Percentiles rank a stretch among this genome's conserved stretches.
phyloP scores from a whole-genome alignment of 2,113 vertebrate species.

The Malurus cyaneus region DNA sequence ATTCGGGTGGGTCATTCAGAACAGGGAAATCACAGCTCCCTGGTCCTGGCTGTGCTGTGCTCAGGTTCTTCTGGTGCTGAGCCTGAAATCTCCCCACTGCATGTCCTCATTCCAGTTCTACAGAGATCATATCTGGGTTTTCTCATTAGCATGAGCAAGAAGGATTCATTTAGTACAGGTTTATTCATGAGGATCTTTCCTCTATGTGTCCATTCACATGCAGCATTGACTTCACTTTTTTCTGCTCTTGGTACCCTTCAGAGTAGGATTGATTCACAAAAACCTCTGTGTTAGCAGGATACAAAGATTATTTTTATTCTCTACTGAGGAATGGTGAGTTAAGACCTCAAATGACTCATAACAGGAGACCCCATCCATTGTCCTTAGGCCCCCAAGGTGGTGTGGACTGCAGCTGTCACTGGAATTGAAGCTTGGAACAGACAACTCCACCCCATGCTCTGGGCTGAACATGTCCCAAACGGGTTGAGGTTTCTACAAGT shows the following conservation, averaged over 20 bases:
- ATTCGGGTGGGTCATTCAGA: not conserved
- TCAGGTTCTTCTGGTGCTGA: not conserved
- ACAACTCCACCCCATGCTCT: not conserved
- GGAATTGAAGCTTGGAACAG: not conserved
- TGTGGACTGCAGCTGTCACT: not conserved
- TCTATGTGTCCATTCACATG: accelerated
- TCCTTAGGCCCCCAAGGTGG: not conserved
- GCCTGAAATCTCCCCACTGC: not conserved
- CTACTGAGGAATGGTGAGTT: not conserved
- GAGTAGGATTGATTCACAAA: not conserved
- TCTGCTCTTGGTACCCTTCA: not conserved
- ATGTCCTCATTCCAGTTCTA: accelerated
- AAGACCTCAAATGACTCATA: not conserved
- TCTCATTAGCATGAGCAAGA: not conserved
- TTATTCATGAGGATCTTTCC: not conserved
- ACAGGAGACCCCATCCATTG: accelerated
- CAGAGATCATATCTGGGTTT: not conserved
- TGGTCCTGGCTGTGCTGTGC: accelerated
- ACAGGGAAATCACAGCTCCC: accelerated
- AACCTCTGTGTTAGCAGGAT: accelerated
- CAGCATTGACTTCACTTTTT: not conserved
- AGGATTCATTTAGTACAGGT: not conserved
- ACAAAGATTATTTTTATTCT: not conserved
- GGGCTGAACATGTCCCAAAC: accelerated
- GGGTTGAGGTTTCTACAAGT: not conserved